Conservation (phyloP, 2,888 invertebrate species). For the Strigamia transsilvanica region DNA sequence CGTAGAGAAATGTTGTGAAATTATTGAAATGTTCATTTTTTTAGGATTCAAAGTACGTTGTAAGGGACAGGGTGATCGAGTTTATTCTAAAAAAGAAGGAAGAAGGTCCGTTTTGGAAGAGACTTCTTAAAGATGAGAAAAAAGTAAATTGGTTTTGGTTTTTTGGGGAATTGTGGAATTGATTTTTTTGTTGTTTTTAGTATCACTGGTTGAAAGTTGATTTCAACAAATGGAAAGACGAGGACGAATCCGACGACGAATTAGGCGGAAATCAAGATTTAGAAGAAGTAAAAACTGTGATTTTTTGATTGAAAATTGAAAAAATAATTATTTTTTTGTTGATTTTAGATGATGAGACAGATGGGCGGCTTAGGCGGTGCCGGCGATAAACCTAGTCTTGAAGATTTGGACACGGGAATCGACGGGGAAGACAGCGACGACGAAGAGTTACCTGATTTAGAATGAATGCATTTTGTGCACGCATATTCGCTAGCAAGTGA, state of each 20-base stretch:
- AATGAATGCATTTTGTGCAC: background rate
- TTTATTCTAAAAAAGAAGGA: constrained; percentile 70
- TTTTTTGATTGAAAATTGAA: background rate
- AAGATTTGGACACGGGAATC: constrained; percentile 70
- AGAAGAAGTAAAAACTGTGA: constrained; percentile 71
- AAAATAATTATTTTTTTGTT: background rate
- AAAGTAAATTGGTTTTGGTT: constrained; percentile 68
- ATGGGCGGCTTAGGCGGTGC: constrained; percentile 73
- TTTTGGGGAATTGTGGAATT: background rate
- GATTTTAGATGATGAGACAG: constrained; percentile 73
- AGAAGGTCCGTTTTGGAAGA: constrained; percentile 85
- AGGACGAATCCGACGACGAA: constrained; percentile 82
- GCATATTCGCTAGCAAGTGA: background rate
- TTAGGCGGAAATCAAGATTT: constrained; percentile 65
- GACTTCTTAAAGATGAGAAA: constrained; percentile 83
- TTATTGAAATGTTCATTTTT: constrained; percentile 29
- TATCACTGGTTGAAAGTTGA: constrained; percentile 96
- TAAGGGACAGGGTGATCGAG: constrained; percentile 67
- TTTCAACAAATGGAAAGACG: constrained; percentile 97
- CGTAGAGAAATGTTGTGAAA: background rate
- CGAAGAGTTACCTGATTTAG: constrained; percentile 77
- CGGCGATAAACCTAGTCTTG: constrained; percentile 75
- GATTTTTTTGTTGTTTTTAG: constrained; percentile 59
- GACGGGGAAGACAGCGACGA: constrained; percentile 78
- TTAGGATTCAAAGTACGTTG: constrained; percentile 68